These are phyloP conservation scores for Lasiurus borealis DNA, from an alignment of 2,113 vertebrate genomes.

Conservation along the genomic window DNA sequence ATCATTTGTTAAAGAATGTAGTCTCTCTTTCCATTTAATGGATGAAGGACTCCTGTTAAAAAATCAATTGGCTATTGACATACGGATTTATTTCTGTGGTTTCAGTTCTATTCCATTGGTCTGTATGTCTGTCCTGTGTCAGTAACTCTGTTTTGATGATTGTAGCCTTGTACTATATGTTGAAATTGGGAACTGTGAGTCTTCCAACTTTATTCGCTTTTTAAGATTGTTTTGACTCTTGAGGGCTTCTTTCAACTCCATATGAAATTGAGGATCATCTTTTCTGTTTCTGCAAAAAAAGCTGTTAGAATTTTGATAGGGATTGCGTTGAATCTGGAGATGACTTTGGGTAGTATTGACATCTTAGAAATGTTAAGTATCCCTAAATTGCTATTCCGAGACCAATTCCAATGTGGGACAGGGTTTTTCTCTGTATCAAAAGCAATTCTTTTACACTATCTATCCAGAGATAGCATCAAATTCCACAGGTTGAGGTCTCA, in stretches of 20 bases:
- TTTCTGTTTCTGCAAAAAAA: background rate
- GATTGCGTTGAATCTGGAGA: background rate
- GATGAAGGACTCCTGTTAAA: background rate
- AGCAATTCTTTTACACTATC: background rate
- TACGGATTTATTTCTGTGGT: background rate
- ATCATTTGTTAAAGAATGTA: background rate
- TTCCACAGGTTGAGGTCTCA: background rate
- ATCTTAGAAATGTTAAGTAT: background rate
- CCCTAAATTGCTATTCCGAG: background rate
- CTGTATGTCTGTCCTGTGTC: background rate
- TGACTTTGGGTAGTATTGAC: background rate
- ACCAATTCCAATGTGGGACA: background rate
- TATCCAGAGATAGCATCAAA: background rate
- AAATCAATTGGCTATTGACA: background rate
- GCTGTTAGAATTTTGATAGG: background rate
- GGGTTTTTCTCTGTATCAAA: background rate
- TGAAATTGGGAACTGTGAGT: background rate
- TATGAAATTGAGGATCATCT: background rate
- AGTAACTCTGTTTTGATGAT: background rate
- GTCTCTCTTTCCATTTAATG: background rate
- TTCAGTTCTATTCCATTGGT: background rate
- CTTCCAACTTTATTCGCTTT: background rate
- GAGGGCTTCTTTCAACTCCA: background rate
- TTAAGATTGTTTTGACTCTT: constrained; percentile 5
- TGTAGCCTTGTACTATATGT: background rate